Conservation (phyloP, 2,113 vertebrate species). For the Aldabrachelys gigantea region DNA sequence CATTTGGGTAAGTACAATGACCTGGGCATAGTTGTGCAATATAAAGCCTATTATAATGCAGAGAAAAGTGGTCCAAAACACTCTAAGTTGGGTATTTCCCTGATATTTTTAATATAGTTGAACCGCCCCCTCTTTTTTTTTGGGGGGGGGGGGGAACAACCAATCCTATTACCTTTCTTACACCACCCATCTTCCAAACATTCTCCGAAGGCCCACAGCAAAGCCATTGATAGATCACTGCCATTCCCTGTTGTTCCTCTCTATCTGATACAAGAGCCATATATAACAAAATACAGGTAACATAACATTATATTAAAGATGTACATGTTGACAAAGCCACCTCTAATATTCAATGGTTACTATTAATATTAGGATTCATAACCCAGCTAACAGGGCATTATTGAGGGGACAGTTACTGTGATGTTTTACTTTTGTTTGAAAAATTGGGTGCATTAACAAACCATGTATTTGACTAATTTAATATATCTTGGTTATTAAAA, state of each 20-base stretch:
- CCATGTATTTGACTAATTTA: not conserved
- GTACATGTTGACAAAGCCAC: not conserved
- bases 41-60: not conserved
- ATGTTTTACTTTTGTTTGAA: conserved; percentile 1
- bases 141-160: accelerated
- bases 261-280: not conserved
- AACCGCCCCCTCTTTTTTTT: not conserved
- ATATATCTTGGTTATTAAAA: not conserved
- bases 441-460: not conserved
- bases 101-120: not conserved
- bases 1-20: not conserved
- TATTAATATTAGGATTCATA: not conserved
- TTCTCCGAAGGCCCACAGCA: not conserved
- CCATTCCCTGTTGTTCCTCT: not conserved
- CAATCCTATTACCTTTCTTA: not conserved
- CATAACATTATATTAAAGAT: not conserved
- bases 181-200: not conserved
- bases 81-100: not conserved
- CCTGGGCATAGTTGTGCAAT: not conserved
- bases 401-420: not conserved
- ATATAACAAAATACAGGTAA: not conserved
- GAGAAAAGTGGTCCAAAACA: not conserved
- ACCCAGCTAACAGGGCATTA: not conserved
- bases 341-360: not conserved
- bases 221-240: not conserved